Evolutionary conservation across 2,888 invertebrate genomes (phyloP), one percentile per base, ranked within the genome.

Genomic region (Girardia tigrina): DNA sequence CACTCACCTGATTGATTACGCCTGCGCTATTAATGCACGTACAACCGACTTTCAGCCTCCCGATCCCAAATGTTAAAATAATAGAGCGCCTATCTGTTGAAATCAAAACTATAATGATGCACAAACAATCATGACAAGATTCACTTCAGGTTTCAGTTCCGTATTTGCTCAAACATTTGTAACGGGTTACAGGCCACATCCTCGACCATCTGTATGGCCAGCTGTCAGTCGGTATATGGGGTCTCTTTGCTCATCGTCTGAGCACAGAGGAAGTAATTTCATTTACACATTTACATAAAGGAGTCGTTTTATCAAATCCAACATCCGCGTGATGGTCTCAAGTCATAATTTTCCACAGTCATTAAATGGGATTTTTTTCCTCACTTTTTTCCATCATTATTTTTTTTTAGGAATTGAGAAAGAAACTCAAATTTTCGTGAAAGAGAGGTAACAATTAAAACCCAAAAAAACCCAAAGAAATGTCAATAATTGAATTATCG

Each of bases 131-230:
- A 36, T 36, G 36, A 36, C 36, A 36, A 36, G 36, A 36, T 16
- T 36, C 36, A 36, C 36, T 36, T 36, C 36, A 36, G 36, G 8
- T 36, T 36, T 36, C 36, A 36, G 36, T 36, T 36, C 16, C 36
- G 16, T 36, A 36, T 36, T 36, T 36, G 36, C 36, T 36, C 36
- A 36, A 36, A 36, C 16, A 16, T 36, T 56, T 56, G 56, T 56
- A 8, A 16, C 4, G 4, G 4, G 23, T 56, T 56, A n/a, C 2
- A 8, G 4, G n/a, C 56, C 56, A 56, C 56, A 56, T 20, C 23
- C 56, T n/a, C 23, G 56, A 56, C 56, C 56, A 56, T 56, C 56
- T 56, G 56, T n/a, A 56, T 56, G 23, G n/a, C 56, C 56, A 56
- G 56, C 56, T 56, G 56, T 56, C 56, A 56, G 4, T n/a, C n/a